Conservation (phyloP, 1,140 invertebrate genomes). For the Bursaphelenchus mucronatus region DNA sequence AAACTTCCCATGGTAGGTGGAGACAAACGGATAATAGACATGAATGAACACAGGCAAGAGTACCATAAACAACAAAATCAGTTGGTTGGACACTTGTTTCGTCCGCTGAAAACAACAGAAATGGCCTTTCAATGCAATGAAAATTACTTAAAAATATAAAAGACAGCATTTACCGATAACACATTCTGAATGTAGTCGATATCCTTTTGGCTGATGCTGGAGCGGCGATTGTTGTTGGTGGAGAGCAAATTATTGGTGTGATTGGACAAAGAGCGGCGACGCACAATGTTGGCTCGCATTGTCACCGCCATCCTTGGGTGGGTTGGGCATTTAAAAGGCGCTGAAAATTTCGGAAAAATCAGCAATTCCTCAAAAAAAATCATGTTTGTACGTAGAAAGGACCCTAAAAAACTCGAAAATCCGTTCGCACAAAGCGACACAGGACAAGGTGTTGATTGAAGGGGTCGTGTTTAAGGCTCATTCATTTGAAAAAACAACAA, state of each 20-base stretch:
- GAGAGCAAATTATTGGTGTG: conserved; percentile 16
- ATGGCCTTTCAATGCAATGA: conserved; percentile 6
- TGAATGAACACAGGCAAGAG: conserved; percentile 6
- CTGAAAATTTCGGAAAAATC: background rate
- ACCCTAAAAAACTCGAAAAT: no score
- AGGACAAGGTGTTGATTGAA: no score
- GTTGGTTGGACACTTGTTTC: conserved; percentile 3
- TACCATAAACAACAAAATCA: conserved; percentile 18
- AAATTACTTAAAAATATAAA: conserved; percentile 20
- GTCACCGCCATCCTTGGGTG: background rate
- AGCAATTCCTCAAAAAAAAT: background rate
- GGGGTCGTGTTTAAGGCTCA: no score
- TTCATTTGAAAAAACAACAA: no score
- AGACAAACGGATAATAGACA: conserved; percentile 9
- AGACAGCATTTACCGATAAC: conserved; percentile 3
- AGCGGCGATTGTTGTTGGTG: conserved; percentile 9
- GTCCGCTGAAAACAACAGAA: conserved; percentile 12
- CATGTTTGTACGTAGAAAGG: background rate
- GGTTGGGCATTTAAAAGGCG: background rate
- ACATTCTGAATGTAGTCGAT: conserved; percentile 22
- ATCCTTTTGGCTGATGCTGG: conserved; percentile 25
- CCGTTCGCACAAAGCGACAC: no score
- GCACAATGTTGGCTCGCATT: conserved; percentile 19
- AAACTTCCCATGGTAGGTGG: conserved; percentile 11
- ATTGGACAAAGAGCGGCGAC: conserved; percentile 26